These are phyloP conservation scores for Plusia festucae DNA, from an alignment of 2,888 invertebrate species.

Conservation along the genomic window DNA sequence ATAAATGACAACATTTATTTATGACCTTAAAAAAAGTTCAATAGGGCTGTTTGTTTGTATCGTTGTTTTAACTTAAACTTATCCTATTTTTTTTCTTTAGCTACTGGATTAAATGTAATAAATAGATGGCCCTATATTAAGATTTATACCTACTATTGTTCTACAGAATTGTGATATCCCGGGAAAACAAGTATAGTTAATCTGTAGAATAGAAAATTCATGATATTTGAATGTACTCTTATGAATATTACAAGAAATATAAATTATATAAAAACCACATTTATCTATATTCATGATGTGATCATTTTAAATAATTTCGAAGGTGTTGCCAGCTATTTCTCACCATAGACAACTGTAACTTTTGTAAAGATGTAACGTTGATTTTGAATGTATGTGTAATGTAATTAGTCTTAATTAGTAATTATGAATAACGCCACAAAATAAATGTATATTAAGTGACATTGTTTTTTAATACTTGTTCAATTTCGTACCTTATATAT, in stretches of 20 bases:
- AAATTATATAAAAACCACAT: not conserved
- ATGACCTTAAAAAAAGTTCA: not conserved
- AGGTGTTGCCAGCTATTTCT: conserved; percentile 49
- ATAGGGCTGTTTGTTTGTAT: not conserved
- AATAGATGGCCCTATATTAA: not conserved
- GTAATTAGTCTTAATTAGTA: conserved; percentile 62
- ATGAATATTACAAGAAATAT: not conserved
- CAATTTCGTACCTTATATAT: conserved; percentile 8
- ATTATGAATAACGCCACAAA: conserved; percentile 70
- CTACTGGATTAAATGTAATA: not conserved
- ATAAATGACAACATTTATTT: conserved; percentile 5
- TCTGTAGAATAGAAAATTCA: not conserved
- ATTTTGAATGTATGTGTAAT: conserved; percentile 59
- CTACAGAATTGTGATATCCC: conserved; percentile 1
- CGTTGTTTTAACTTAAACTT: not conserved
- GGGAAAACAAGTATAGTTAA: not conserved
- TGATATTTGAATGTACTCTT: not conserved
- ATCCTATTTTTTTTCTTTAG: not conserved
- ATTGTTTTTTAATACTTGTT: conserved; percentile 35
- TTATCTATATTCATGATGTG: not conserved
- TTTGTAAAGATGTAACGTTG: conserved; percentile 56
- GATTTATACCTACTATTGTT: not conserved
- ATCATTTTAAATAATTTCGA: conserved; percentile 19
- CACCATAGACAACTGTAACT: conserved; percentile 32
- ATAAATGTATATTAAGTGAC: conserved; percentile 69